Conservation (phyloP, 2,888 invertebrate genomes). For the Cosmia trapezina region DNA sequence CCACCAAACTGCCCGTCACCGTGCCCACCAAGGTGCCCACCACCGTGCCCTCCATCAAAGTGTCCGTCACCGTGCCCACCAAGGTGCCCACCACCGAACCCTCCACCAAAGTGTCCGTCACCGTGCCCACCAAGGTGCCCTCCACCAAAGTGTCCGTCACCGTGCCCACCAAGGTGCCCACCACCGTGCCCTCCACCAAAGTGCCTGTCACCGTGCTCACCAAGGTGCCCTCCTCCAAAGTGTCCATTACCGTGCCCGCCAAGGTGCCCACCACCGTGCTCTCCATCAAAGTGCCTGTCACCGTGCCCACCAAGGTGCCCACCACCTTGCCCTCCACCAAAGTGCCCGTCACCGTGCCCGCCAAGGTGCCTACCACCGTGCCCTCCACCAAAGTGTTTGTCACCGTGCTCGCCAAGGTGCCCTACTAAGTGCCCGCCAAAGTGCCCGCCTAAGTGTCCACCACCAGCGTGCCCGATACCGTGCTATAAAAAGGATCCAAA, state of each 20-base stretch:
- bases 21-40: background rate
- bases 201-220: background rate
- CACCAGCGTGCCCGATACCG: background rate
- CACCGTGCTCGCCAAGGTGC: background rate
- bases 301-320: background rate
- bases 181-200: background rate
- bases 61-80: background rate
- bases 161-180: background rate
- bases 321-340: slow-evolving; percentile 6
- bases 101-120: background rate
- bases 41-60: background rate
- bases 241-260: background rate
- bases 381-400: background rate
- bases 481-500: slow-evolving; percentile 19
- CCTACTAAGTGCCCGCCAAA: background rate
- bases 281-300: background rate
- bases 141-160: slow-evolving; percentile 1
- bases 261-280: background rate
- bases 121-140: background rate
- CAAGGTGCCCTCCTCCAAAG: background rate
- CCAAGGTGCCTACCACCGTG: background rate
- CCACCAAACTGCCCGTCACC: background rate
- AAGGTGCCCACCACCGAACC: background rate
- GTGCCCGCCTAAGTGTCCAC: background rate
- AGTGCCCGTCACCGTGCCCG: background rate